Conservation (phyloP, 2,113 vertebrate species). For the Oceanites oceanicus region DNA sequence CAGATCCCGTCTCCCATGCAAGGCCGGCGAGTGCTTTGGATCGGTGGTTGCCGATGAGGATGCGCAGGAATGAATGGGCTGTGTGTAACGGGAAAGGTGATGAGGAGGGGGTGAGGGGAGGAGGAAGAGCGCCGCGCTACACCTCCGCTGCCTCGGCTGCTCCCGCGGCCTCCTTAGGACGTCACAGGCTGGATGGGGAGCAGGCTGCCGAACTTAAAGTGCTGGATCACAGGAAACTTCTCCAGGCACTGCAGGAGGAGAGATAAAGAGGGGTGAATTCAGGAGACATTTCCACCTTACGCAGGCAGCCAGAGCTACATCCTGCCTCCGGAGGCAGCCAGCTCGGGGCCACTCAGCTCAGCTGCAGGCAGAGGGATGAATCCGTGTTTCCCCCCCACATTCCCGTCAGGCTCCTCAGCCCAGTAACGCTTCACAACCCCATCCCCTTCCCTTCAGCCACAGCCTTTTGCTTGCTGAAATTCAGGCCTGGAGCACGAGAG, state of each 20-base stretch:
- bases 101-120: conserved; percentile 34
- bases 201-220: conserved; percentile 98
- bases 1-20: conserved; percentile 4
- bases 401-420: background rate
- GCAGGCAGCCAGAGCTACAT: background rate
- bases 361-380: background rate
- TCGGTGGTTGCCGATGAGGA: conserved; percentile 15
- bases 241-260: conserved; percentile 87
- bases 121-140: background rate
- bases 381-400: background rate
- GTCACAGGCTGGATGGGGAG: conserved; percentile 90
- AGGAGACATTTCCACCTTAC: background rate
- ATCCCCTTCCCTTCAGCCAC: background rate
- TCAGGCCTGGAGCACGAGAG: background rate
- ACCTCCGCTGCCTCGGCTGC: background rate
- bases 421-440: background rate
- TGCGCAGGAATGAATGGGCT: conserved; percentile 14
- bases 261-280: conserved; percentile 21
- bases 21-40: background rate
- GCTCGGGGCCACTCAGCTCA: background rate
- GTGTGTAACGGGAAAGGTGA: background rate
- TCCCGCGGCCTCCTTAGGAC: conserved; percentile 74
- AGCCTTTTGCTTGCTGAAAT: background rate
- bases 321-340: background rate
- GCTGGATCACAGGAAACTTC: conserved; percentile 99